Percentiles rank a stretch among this genome's conserved stretches.
Evolutionary conservation across 2,113 vertebrate species (phyloP).

Genomic region (Callithrix jacchus): DNA sequence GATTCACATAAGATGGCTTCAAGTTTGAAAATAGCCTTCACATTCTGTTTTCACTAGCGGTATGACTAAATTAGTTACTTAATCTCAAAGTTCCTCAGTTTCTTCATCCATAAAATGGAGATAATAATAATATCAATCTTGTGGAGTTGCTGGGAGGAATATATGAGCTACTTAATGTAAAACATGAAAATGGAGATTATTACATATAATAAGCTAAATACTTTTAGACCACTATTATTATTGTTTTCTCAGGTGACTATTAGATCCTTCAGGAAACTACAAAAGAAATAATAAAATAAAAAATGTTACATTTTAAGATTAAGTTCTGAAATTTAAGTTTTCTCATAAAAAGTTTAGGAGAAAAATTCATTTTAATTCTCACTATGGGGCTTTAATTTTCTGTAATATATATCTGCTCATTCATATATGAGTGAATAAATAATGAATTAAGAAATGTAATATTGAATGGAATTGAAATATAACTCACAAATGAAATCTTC

Average conservation of each 20-base stretch:
- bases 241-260: neutral
- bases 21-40: neutral
- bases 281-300: neutral
- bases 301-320: neutral
- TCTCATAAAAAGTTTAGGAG: conserved; percentile 51
- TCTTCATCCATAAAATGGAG: neutral
- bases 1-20: neutral
- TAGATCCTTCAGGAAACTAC: neutral
- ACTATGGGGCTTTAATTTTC: conserved; percentile 52
- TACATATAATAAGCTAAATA: neutral
- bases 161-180: neutral
- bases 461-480: conserved; percentile 37
- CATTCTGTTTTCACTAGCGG: neutral
- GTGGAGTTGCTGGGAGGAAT: neutral
- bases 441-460: conserved; percentile 63
- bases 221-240: neutral
- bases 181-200: neutral
- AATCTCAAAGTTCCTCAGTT: conserved; percentile 2
- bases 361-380: conserved; percentile 43
- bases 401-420: conserved; percentile 41
- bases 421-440: conserved; percentile 50
- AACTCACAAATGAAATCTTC: conserved; percentile 61
- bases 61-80: neutral
- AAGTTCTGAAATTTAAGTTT: neutral
- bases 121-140: neutral